phyloP scores from a whole-genome alignment of 2,797 vertebrate genomes.

The Periophthalmus magnuspinnatus region DNA sequence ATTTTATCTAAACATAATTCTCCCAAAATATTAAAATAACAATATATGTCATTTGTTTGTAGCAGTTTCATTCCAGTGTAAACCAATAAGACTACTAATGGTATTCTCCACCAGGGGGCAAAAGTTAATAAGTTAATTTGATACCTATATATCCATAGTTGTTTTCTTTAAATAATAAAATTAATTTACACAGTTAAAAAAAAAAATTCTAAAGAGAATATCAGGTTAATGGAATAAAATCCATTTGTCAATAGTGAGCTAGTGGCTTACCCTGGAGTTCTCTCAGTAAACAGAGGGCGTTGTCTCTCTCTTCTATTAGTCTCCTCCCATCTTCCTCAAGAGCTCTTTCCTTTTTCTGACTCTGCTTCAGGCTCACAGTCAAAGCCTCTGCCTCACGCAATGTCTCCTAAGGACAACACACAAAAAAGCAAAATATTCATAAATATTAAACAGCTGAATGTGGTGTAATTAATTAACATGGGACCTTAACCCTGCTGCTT shows the following conservation, averaged over 20 bases:
- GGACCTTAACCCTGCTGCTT: background rate
- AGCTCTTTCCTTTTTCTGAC: constrained; percentile 67
- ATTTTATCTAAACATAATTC: background rate
- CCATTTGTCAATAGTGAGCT: background rate
- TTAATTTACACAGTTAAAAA: no score
- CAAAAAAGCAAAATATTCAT: constrained; percentile 4
- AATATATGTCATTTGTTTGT: background rate
- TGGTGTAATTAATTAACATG: background rate
- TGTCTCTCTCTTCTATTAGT: constrained; percentile 68
- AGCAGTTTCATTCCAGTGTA: background rate
- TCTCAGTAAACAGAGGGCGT: constrained; percentile 71
- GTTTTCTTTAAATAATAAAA: no score
- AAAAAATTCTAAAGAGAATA: background rate
- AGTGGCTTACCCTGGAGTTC: constrained; percentile 75
- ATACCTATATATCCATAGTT: no score
- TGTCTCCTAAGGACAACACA: constrained; percentile 62
- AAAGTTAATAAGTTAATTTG: background rate
- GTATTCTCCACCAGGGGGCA: background rate
- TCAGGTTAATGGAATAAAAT: background rate
- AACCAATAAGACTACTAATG: background rate
- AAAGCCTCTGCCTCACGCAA: constrained; percentile 67
- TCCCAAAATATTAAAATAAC: background rate
- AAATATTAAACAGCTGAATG: background rate
- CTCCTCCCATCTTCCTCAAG: constrained; percentile 77
- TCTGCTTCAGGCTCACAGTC: constrained; percentile 73